These are phyloP conservation scores for Phoenicopterus ruber DNA, from an alignment of 2,113 vertebrate species.

Conservation along the genomic window DNA sequence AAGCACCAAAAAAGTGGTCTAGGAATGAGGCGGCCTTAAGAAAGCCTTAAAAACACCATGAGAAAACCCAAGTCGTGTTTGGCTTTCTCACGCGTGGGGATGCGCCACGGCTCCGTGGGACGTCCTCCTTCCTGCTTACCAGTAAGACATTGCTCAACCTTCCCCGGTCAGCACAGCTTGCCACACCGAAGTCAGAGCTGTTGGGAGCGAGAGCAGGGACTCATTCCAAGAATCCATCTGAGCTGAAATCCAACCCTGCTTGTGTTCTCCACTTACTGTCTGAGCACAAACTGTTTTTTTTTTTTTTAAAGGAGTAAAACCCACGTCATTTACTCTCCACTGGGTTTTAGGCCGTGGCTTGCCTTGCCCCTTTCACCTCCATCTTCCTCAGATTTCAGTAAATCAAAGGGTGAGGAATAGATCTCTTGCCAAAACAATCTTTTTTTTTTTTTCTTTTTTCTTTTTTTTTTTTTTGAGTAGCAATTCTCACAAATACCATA, in stretches of 20 bases:
- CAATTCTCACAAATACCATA: background rate
- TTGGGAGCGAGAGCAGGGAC: background rate
- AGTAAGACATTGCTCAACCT: slow-evolving; percentile 28
- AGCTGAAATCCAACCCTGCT: slow-evolving; percentile 18
- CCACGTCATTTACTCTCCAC: background rate
- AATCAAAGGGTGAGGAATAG: background rate
- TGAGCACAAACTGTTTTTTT: background rate
- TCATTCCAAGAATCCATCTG: background rate
- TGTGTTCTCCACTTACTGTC: background rate
- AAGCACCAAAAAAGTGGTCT: background rate
- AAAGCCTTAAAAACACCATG: background rate
- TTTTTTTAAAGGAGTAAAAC: background rate
- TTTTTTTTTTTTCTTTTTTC: too few species aligned
- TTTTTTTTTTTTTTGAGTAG: background rate
- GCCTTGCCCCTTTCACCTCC: background rate
- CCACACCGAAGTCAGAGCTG: background rate
- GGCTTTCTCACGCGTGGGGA: background rate
- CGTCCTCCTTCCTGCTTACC: slow-evolving; percentile 22
- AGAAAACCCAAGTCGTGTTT: background rate
- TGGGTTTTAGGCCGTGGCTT: background rate
- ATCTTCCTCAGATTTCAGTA: background rate
- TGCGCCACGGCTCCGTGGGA: background rate
- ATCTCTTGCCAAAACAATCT: background rate
- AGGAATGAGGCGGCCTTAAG: background rate
- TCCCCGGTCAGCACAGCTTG: background rate